A percentile compares a stretch with the other conserved stretches of the same genome.
Evolutionary conservation across 2,113 vertebrate species (phyloP).

Genomic region (Calyptommatus sinebrachiatus): DNA sequence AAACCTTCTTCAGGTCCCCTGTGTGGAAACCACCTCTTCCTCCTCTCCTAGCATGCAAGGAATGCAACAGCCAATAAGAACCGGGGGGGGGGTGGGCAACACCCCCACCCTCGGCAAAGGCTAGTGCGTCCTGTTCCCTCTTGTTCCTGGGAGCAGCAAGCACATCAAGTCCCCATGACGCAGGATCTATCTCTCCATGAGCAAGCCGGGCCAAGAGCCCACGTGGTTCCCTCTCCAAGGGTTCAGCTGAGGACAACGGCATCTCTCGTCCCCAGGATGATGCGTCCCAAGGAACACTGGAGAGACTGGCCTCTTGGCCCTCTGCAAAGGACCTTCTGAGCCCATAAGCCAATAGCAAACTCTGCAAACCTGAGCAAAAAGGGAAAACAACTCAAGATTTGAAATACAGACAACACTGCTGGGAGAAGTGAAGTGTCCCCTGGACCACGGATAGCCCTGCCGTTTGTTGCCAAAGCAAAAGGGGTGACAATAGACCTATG

Average conservation of each 20-base stretch:
- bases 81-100: neutral
- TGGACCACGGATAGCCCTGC: no score
- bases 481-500: no score
- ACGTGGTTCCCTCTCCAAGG: neutral
- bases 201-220: neutral
- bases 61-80: neutral
- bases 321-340: no score
- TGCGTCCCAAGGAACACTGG: no score
- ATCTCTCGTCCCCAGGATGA: neutral
- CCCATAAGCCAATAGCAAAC: neutral
- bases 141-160: neutral
- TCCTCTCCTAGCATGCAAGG: neutral
- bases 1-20: no score
- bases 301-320: no score
- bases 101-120: neutral
- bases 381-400: neutral
- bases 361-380: neutral
- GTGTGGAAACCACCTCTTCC: no score
- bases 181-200: neutral
- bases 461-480: no score
- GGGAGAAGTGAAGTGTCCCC: neutral
- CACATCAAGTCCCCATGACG: constrained; percentile 25
- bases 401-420: neutral
- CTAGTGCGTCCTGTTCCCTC: constrained; percentile 11
- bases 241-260: neutral